Evolutionary conservation across 1,140 invertebrate species (phyloP), one percentile per base, ranked within the genome.

Genomic region (Homarus americanus): DNA sequence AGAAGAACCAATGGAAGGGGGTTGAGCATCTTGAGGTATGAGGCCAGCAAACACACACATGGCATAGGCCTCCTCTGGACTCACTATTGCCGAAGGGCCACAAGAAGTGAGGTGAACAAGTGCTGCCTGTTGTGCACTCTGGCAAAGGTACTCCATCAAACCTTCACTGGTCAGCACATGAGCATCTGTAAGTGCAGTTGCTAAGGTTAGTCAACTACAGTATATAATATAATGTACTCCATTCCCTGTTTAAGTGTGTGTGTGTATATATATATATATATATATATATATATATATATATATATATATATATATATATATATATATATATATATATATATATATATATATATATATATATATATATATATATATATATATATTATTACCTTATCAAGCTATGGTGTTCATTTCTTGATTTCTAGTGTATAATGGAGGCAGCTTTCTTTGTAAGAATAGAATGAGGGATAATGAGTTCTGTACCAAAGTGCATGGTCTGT

Each of bases 1-100:
- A n/a, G 66, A 3, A 17, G 78, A 83, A 2, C 40, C 63, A 17
- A n/a, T 32, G 32, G 73, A 36, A 17, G 38, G 44, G 28, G 63
- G 73, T 36, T 66, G 49, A 38, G 44, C 17, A 41, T 83, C 80
- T 20, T 69, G n/a, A 24, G 91, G 41, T 66, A 92, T 72, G 36
- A 93, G 89, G 20, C 92, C 92, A 66, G 92, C 69, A 82, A 93
- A 93, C 17, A 90, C 73, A 82, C 92, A 93, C n/a, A 82, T 63
- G 17, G 82, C 82, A 66, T 91, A 85, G 9, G 92, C 91, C n/a
- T 89, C 82, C 24, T 91, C 58, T 36, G 92, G 92, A 63, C 58
- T 92, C n/a, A 93, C 86, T 5, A 93, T 75, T 49, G 92, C 82
- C 15, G 85, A 87, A 0, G 92, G 92, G 20, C 92, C 92, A 80